A percentile compares a stretch with the other conserved stretches of the same genome.
These are phyloP conservation scores for Tringa solitaria DNA, from an alignment of 2,113 vertebrate species.

Conservation along the genomic window DNA sequence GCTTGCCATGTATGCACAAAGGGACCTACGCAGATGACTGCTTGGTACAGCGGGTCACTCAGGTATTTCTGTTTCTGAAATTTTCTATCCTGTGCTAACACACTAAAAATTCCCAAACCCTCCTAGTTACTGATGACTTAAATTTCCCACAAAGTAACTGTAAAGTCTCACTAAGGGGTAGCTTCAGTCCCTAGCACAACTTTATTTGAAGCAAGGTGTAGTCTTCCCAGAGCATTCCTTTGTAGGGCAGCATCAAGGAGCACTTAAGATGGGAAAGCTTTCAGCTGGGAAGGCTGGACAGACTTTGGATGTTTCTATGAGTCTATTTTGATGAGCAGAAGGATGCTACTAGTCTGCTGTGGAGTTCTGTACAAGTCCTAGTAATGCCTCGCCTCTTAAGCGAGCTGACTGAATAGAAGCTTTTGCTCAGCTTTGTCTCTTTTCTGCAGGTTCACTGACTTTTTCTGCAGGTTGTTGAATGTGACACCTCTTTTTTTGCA, in stretches of 20 bases:
- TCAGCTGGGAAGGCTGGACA: neutral
- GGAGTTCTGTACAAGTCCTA: neutral
- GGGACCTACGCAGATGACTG: constrained; percentile 99
- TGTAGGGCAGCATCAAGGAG: neutral
- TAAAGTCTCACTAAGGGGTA: neutral
- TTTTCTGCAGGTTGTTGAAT: neutral
- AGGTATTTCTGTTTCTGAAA: constrained; percentile 77
- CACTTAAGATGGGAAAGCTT: neutral
- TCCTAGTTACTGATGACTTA: neutral
- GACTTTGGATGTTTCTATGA: neutral
- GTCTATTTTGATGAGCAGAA: neutral
- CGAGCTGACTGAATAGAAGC: neutral
- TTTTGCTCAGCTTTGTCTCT: neutral
- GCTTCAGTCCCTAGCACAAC: neutral
- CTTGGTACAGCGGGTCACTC: constrained; percentile 94
- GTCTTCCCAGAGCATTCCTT: neutral
- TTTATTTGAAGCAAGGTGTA: neutral
- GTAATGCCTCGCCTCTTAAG: neutral
- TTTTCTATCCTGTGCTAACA: neutral
- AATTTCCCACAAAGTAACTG: neutral
- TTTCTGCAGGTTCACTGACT: accelerated
- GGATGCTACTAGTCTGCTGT: neutral
- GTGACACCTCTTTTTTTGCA: constrained; percentile 49
- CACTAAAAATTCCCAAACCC: neutral
- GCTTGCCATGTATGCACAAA: constrained; percentile 90